Evolutionary conservation across 2,797 vertebrate genomes (phyloP).

Genomic region (Sebastes vulpes): DNA sequence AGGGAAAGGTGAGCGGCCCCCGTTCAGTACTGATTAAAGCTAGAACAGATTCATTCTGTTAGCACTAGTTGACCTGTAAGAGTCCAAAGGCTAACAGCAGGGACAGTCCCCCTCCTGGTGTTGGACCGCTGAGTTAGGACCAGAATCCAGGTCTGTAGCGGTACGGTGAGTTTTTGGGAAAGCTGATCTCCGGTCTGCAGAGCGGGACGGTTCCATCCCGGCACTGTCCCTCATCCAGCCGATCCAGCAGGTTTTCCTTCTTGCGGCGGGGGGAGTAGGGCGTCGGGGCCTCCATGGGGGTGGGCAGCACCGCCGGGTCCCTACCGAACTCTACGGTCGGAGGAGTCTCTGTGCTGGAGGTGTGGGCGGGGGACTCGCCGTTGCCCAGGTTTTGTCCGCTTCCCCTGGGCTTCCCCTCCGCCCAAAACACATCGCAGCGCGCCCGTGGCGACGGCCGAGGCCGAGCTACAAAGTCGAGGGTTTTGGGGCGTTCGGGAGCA

Average conservation of each 20-base stretch:
- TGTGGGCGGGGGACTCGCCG: conserved; percentile 91
- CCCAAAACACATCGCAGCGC: conserved; percentile 91
- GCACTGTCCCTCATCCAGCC: conserved; percentile 93
- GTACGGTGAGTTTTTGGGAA: conserved; percentile 89
- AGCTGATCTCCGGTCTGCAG: conserved; percentile 89
- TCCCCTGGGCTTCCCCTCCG: conserved; percentile 83
- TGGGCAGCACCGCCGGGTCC: conserved; percentile 87
- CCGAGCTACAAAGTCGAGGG: conserved; percentile 93
- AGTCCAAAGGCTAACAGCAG: conserved; percentile 13
- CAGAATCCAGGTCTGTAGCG: conserved; percentile 92
- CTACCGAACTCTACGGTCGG: conserved; percentile 92
- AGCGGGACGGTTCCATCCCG: conserved; percentile 93
- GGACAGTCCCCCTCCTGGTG: not conserved
- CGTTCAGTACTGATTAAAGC: conserved; percentile 20
- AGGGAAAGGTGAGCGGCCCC: not conserved
- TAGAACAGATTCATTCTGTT: not conserved
- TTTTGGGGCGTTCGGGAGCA: conserved; percentile 95
- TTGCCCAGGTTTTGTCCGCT: conserved; percentile 82
- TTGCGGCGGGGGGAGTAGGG: conserved; percentile 86
- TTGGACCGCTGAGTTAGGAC: conserved; percentile 84
- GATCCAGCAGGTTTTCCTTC: conserved; percentile 89
- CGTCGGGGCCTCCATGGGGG: conserved; percentile 90
- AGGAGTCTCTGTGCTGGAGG: conserved; percentile 96
- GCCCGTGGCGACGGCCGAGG: conserved; percentile 93
- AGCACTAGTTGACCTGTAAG: conserved; percentile 8